Percentiles rank a stretch among this genome's conserved stretches.
These are phyloP conservation scores for Acanthurus leucopareius DNA, from an alignment of 2,797 vertebrate genomes.

Conservation along the genomic window DNA sequence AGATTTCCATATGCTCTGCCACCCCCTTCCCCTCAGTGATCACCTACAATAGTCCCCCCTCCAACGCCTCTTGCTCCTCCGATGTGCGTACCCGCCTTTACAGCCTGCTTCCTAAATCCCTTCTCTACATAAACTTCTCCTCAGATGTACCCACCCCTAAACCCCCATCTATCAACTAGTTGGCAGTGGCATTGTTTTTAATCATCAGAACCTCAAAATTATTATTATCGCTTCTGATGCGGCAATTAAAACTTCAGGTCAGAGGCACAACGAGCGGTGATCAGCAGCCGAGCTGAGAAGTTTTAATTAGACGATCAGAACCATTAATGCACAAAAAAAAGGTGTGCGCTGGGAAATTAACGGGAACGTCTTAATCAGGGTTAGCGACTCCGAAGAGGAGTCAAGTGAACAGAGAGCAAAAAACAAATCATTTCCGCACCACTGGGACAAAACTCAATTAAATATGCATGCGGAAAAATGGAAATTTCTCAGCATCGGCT, in stretches of 20 bases:
- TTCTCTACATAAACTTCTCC: conserved; percentile 74
- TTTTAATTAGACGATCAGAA: conserved; percentile 94
- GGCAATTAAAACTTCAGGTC: conserved; percentile 93
- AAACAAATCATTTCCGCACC: conserved; percentile 93
- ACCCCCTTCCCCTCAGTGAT: conserved; percentile 50
- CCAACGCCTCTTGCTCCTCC: conserved; percentile 19
- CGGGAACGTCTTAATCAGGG: conserved; percentile 93
- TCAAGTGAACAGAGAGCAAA: conserved; percentile 93
- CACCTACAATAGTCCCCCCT: conserved; percentile 38
- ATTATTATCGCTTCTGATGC: conserved; percentile 92
- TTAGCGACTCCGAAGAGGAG: conserved; percentile 92
- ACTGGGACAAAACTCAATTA: conserved; percentile 92
- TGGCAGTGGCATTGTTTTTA: conserved; percentile 92
- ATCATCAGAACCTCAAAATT: conserved; percentile 93
- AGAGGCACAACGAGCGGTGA: conserved; percentile 91
- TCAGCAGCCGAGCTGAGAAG: conserved; percentile 91
- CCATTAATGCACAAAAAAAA: conserved; percentile 93
- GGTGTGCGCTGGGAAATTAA: conserved; percentile 93
- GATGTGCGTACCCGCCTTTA: conserved; percentile 50
- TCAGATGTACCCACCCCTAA: conserved; percentile 69
- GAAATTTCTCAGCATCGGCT: conserved; percentile 89
- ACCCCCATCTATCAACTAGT: conserved; percentile 86
- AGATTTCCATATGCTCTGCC: conserved; percentile 69
- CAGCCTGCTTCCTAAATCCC: conserved; percentile 64
- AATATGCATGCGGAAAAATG: conserved; percentile 92